Evolutionary conservation across 2,113 vertebrate species (phyloP).

Genomic region (Chaetodon auriga): DNA sequence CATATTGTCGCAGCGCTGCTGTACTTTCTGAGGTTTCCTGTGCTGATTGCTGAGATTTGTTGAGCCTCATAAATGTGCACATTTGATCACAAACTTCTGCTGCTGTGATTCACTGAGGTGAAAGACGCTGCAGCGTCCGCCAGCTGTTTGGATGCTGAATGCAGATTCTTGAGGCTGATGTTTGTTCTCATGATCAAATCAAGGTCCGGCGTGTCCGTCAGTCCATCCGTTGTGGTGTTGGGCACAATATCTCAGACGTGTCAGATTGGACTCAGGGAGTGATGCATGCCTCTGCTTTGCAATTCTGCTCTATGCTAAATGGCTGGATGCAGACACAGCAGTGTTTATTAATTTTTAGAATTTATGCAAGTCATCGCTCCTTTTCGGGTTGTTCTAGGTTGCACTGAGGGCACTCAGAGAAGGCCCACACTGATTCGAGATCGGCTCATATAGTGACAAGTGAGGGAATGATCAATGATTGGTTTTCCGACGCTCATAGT

Average conservation of each 20-base stretch:
- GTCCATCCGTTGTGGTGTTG: background rate
- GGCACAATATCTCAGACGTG: conserved; percentile 4
- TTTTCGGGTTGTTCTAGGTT: conserved; percentile 5
- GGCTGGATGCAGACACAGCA: conserved; percentile 21
- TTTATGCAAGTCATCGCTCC: conserved; percentile 37
- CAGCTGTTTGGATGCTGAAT: background rate
- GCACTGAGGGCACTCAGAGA: background rate
- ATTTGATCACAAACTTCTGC: background rate
- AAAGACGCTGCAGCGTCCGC: background rate
- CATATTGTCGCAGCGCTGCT: background rate
- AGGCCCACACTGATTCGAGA: too few relatives aligned
- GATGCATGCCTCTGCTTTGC: conserved; percentile 24
- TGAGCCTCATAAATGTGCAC: background rate
- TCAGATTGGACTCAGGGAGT: background rate
- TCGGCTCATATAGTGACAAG: too few relatives aligned
- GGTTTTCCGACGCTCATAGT: too few relatives aligned
- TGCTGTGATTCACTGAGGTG: background rate
- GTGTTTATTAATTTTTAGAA: conserved; percentile 21
- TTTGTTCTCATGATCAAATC: conserved; percentile 1
- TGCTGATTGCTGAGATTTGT: background rate
- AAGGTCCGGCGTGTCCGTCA: background rate
- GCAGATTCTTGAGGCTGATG: background rate
- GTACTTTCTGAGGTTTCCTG: background rate
- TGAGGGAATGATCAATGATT: too few relatives aligned
- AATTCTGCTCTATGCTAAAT: conserved; percentile 3